Base-by-base conservation (phyloP, 2,797 vertebrate species). In the Anguilla pacifica region DNA sequence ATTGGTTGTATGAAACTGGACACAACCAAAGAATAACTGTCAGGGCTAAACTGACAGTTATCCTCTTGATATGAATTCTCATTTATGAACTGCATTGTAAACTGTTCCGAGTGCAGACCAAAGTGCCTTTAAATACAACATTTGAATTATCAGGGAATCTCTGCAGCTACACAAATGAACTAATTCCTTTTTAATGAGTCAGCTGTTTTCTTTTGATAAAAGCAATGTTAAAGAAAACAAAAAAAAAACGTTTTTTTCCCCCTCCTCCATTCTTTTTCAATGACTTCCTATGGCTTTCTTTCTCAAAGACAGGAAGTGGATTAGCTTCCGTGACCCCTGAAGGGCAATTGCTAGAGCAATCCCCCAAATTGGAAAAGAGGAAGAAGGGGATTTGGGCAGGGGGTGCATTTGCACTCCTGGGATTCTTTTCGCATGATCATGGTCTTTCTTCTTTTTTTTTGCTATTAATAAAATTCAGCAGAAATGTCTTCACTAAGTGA, bases 401-500 rank as follows among this genome's bases (percentile, higher is more conserved):
- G 90, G 87, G 89, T 10, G 85, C 90, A 86, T 92, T 86, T 87
- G 51, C 7, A 11, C 53, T 93, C 91, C 92, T 93, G 90, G 61
- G 35, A 83, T 91, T 88, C 88, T 70, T 91, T 64, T 1, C 1
- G 82, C 81, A 92, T 92, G 87, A 93, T 43, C 85, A 19, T 79
- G 92, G 94, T 94, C 93, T 91, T 28, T 39, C 67, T 89, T 95
- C 92, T 93, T 87, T 70, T 83, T 70, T 95, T 93, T 90, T 85
- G 17, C 91, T 94, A 94, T 93, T 95, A 94, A 94, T 92, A 96
- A 94, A 95, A 94, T 91, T 94, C 88, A 90, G 92, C 90, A 93
- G 88, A 93, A 96, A 95, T 92, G 88, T 92, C 95, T 94, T 90
- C 91, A 90, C 85, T 95, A 93, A 95, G 94, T 95, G 94, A 95